Conservation (phyloP, 2,888 invertebrate species). For the Cheilosia pagana region DNA sequence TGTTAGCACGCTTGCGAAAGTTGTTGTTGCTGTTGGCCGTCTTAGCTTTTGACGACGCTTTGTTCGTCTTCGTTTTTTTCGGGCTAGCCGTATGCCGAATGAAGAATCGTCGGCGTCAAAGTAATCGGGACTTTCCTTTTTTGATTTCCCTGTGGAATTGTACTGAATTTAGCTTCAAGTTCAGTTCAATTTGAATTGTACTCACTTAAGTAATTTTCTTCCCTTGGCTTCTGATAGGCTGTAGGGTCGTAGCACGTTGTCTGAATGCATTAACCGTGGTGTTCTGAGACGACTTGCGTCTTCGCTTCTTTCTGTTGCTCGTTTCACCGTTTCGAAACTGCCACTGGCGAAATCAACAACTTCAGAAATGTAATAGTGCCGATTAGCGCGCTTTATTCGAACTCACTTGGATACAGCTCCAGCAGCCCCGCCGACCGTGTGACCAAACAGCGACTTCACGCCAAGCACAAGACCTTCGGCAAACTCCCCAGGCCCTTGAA, state of each 20-base stretch:
- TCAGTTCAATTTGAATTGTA: conserved; percentile 23
- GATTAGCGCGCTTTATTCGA: conserved; percentile 84
- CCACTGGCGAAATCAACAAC: conserved; percentile 99
- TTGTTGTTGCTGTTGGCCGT: conserved; percentile 53
- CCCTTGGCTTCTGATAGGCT: conserved; percentile 93
- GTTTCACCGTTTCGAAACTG: conserved; percentile 96
- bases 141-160: conserved; percentile 86
- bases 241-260: conserved; percentile 94
- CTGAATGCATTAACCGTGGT: conserved; percentile 92
- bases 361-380: conserved; percentile 84
- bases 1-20: conserved; percentile 80
- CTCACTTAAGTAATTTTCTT: conserved; percentile 90
- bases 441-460: conserved; percentile 96
- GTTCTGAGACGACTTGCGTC: conserved; percentile 91
- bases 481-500: conserved; percentile 99
- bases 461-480: conserved; percentile 98
- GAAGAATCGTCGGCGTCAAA: conserved; percentile 81
- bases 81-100: conserved; percentile 79
- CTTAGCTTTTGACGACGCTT: conserved; percentile 77
- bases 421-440: conserved; percentile 98
- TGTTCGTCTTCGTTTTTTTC: conserved; percentile 77
- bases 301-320: conserved; percentile 89
- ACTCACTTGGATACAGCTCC: conserved; percentile 94
- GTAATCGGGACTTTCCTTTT: conserved; percentile 86
- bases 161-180: not conserved